Evolutionary conservation across 2,797 vertebrate species (phyloP).

Genomic region (Mallotus villosus): DNA sequence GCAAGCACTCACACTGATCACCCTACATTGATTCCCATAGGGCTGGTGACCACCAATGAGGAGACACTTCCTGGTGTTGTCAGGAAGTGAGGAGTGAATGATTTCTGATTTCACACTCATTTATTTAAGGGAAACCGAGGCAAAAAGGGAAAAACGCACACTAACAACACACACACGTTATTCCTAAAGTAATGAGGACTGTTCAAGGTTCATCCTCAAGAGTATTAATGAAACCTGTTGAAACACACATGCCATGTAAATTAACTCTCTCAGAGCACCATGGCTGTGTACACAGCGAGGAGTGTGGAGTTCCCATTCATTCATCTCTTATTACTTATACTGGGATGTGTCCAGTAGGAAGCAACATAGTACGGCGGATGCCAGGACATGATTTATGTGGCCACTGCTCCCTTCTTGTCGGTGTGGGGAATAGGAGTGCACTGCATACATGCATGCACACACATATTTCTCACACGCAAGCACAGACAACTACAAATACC

Average conservation of each 20-base stretch:
- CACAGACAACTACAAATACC: background rate
- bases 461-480: background rate
- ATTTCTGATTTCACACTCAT: conserved; percentile 20
- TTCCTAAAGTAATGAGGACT: conserved; percentile 13
- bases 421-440: background rate
- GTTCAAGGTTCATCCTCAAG: conserved; percentile 1
- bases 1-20: background rate
- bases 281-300: no score
- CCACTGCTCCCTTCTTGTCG: background rate
- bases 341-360: conserved; percentile 5
- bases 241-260: conserved; percentile 1
- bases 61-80: conserved; percentile 31
- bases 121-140: background rate
- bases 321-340: background rate
- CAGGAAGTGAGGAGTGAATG: conserved; percentile 27
- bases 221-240: background rate
- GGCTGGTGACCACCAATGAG: conserved; percentile 21
- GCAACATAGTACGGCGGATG: background rate
- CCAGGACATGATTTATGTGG: background rate
- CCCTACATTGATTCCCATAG: background rate
- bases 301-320: background rate
- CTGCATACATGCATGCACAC: conserved; percentile 3
- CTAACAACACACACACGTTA: no score
- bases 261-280: background rate
- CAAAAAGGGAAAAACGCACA: no score